Conservation (phyloP, 1,140 invertebrate genomes). For the Wasmannia auropunctata region DNA sequence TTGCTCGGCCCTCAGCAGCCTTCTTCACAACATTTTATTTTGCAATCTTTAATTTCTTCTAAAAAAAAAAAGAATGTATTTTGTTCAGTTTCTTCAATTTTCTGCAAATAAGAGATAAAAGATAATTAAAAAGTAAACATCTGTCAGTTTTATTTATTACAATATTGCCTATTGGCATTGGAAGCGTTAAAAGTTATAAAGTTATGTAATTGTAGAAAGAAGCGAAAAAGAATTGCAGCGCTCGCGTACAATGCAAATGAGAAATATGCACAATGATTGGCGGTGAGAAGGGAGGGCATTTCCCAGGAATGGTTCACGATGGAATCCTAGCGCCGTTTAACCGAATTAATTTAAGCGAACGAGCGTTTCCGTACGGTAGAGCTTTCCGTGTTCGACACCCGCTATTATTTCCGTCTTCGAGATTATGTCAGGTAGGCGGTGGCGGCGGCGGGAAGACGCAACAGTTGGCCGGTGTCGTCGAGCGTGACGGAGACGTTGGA, state of each 20-base stretch:
- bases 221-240: no score
- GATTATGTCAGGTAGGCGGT: constrained; percentile 19
- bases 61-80: not conserved
- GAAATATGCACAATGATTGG: not conserved
- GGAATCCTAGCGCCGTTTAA: not conserved
- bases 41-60: not conserved
- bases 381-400: constrained; percentile 10
- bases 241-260: not conserved
- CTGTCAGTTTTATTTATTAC: not conserved
- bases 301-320: not conserved
- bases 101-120: not conserved
- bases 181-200: not conserved
- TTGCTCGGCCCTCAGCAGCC: not conserved
- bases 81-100: not conserved
- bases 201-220: not conserved
- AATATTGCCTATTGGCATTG: not conserved
- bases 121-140: not conserved
- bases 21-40: not conserved
- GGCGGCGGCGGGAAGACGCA: constrained; percentile 67
- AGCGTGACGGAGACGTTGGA: constrained; percentile 78
- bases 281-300: not conserved
- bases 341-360: not conserved
- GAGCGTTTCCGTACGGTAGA: not conserved
- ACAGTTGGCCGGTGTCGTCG: constrained; percentile 77
- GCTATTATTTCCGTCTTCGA: constrained; percentile 47